A percentile compares a stretch with the other conserved stretches of the same genome.
These are phyloP conservation scores for Hephaestus fuliginosus DNA, from an alignment of 2,797 vertebrate species.

Conservation along the genomic window DNA sequence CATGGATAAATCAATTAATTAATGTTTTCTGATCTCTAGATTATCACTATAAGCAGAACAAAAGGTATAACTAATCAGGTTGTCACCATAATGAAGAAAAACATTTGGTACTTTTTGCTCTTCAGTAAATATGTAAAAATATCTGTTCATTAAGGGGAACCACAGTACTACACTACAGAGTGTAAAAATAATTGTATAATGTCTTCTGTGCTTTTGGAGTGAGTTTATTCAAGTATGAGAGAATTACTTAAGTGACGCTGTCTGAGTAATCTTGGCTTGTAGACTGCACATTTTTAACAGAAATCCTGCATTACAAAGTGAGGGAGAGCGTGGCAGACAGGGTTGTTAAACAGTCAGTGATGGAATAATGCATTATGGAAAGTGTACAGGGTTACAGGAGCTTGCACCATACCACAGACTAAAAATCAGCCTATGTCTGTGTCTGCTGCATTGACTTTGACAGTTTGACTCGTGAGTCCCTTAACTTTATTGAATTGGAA, in stretches of 20 bases:
- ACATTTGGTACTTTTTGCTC: background rate
- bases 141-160: background rate
- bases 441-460: background rate
- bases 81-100: background rate
- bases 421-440: background rate
- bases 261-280: background rate
- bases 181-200: background rate
- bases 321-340: background rate
- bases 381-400: background rate
- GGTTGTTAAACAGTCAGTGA: background rate
- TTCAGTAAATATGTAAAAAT: background rate
- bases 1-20: background rate
- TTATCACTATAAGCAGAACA: background rate
- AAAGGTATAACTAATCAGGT: background rate
- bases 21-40: background rate
- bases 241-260: background rate
- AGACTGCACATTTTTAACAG: background rate
- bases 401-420: background rate
- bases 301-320: slow-evolving; percentile 2
- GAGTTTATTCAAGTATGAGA: background rate
- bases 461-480: background rate
- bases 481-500: background rate
- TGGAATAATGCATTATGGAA: slow-evolving; percentile 6
- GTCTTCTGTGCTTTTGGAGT: background rate
- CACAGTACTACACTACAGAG: background rate